Percentiles rank a stretch among this genome's conserved stretches.
Conservation (phyloP, 23 tunicate species). For the Styela plicata region DNA sequence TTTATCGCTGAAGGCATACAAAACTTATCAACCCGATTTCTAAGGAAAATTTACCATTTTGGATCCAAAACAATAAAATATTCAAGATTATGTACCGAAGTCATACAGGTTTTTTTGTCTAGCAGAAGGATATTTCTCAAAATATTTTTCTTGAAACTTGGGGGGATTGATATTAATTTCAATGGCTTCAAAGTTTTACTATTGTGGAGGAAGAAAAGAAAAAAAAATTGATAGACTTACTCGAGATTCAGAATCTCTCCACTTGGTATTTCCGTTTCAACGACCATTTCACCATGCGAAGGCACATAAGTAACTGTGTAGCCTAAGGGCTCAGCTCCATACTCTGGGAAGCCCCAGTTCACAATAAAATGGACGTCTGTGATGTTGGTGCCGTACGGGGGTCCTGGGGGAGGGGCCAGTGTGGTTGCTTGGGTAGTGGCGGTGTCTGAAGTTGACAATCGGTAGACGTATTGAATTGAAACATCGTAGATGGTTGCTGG, state of each 20-base stretch:
- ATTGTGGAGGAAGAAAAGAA: neutral
- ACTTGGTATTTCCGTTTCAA: conserved; percentile 26
- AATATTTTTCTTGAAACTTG: no score
- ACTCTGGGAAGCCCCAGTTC: conserved; percentile 38
- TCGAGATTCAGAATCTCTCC: conserved; percentile 9
- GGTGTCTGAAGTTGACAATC: neutral
- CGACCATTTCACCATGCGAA: conserved; percentile 7
- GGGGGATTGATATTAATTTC: neutral
- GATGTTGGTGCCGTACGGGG: conserved; percentile 47
- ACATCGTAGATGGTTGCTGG: conserved; percentile 46
- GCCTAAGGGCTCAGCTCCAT: conserved; percentile 19
- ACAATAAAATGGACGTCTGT: conserved; percentile 48
- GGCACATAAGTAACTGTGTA: conserved; percentile 49
- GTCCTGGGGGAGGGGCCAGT: conserved; percentile 55
- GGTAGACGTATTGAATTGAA: conserved; percentile 39
- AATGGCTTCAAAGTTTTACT: neutral
- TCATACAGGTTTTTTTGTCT: neutral
- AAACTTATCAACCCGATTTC: no score
- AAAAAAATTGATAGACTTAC: conserved; percentile 17
- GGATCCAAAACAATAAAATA: no score
- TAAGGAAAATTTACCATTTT: no score
- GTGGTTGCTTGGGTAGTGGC: conserved; percentile 31
- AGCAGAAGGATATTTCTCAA: no score
- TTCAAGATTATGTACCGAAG: neutral
- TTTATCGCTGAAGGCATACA: no score